Conservation (phyloP, 2,888 invertebrate species). For the Epinotia ramella region DNA sequence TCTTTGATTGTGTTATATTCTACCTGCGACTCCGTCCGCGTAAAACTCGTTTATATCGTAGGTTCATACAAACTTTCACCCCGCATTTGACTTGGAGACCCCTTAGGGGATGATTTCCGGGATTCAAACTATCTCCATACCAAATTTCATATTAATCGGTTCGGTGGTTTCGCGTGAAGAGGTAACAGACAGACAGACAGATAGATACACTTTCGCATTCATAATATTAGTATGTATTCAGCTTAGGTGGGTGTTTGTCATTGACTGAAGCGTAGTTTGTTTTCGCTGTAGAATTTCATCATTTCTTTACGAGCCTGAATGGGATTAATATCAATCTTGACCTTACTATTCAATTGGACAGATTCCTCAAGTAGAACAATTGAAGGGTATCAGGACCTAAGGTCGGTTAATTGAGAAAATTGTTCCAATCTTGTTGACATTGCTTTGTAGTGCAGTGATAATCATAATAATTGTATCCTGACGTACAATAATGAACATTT, state of each 20-base stretch:
- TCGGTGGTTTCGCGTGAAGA: no score
- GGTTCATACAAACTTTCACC: no score
- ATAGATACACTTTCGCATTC: no score
- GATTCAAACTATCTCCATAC: no score
- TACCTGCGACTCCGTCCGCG: no score
- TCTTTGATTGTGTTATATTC: no score
- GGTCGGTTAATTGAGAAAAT: constrained; percentile 20
- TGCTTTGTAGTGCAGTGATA: not conserved
- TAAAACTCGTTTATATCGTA: no score
- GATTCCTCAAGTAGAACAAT: constrained; percentile 13
- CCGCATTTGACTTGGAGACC: no score
- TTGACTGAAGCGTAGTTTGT: not conserved
- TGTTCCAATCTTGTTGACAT: constrained; percentile 21
- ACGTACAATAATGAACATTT: not conserved
- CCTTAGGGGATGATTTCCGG: no score
- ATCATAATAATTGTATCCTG: not conserved
- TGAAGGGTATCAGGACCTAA: constrained; percentile 17
- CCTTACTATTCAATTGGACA: constrained; percentile 7
- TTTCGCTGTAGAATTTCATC: constrained; percentile 4
- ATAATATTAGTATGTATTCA: not conserved
- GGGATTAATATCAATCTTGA: constrained; percentile 4
- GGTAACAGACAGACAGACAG: no score
- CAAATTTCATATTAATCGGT: no score
- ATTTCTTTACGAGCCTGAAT: constrained; percentile 6
- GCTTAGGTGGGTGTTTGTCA: not conserved